A percentile compares a stretch with the other conserved stretches of the same genome.
phyloP scores from a whole-genome alignment of 1,140 invertebrate species.

The Heliconius nattereri region DNA sequence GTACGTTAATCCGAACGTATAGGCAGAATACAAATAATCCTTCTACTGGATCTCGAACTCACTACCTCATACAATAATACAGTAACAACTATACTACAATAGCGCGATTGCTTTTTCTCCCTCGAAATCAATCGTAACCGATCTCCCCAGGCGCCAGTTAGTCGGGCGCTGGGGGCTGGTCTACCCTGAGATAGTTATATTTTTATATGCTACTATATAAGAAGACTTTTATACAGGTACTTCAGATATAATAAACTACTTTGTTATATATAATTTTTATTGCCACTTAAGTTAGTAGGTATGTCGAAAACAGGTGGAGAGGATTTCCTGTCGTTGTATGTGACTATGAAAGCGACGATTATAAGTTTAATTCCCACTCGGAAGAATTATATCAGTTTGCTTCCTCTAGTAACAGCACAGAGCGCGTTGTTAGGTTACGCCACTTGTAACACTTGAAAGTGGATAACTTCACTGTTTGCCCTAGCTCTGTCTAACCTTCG shows the following conservation, averaged over 20 bases:
- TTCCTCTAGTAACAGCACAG: too few species aligned
- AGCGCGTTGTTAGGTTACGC: too few species aligned
- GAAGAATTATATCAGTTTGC: too few species aligned
- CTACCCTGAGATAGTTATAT: background rate
- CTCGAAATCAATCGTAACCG: constrained; percentile 1
- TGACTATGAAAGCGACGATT: too few species aligned
- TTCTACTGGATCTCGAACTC: background rate
- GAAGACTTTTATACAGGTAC: background rate
- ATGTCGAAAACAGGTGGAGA: too few species aligned
- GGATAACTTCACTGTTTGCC: too few species aligned
- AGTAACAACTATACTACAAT: background rate
- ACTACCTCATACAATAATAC: background rate
- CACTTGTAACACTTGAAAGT: too few species aligned
- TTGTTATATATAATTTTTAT: background rate
- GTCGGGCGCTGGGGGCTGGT: background rate
- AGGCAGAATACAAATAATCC: background rate
- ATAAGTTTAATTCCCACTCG: too few species aligned
- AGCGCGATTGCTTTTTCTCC: background rate
- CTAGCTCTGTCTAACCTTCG: too few species aligned
- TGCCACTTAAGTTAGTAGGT: background rate
- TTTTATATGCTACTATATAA: background rate
- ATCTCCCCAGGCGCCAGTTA: constrained; percentile 12
- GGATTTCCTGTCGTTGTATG: too few species aligned
- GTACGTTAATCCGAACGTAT: too few species aligned
- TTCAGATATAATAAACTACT: background rate